These are phyloP conservation scores for Arenaria interpres DNA, from an alignment of 2,113 vertebrate species.

Conservation along the genomic window DNA sequence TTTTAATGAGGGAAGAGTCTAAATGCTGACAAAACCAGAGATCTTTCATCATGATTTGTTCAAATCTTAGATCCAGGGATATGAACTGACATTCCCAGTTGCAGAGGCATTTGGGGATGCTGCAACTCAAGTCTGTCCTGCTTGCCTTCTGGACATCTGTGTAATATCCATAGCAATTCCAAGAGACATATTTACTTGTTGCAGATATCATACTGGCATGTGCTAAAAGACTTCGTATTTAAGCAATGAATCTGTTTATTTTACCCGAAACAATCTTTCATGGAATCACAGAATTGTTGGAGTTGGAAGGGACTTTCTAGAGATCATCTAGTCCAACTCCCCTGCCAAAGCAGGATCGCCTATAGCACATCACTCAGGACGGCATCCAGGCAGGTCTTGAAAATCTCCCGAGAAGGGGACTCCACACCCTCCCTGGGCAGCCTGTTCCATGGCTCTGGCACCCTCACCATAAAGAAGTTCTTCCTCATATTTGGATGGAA, in stretches of 20 bases:
- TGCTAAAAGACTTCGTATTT: neutral
- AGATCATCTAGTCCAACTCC: too few relatives aligned
- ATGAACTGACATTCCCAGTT: neutral
- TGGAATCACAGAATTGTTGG: too few relatives aligned
- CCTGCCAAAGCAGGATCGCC: too few relatives aligned
- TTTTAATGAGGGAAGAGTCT: neutral
- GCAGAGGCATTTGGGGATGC: neutral
- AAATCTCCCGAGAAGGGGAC: too few relatives aligned
- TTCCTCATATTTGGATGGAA: too few relatives aligned
- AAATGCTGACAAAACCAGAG: neutral
- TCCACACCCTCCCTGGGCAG: too few relatives aligned
- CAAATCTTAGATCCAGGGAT: neutral
- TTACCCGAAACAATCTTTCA: neutral
- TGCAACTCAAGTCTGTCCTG: neutral
- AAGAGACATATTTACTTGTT: neutral
- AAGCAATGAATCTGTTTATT: neutral
- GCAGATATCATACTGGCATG: neutral
- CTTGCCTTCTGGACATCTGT: neutral
- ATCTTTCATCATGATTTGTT: neutral
- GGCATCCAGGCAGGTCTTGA: too few relatives aligned
- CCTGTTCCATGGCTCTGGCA: too few relatives aligned
- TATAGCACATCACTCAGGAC: too few relatives aligned
- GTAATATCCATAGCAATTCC: neutral
- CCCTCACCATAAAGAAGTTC: too few relatives aligned
- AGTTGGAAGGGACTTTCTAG: too few relatives aligned